Evolutionary conservation across 2,888 invertebrate species (phyloP).

Genomic region (Schizotus pectinicornis): DNA sequence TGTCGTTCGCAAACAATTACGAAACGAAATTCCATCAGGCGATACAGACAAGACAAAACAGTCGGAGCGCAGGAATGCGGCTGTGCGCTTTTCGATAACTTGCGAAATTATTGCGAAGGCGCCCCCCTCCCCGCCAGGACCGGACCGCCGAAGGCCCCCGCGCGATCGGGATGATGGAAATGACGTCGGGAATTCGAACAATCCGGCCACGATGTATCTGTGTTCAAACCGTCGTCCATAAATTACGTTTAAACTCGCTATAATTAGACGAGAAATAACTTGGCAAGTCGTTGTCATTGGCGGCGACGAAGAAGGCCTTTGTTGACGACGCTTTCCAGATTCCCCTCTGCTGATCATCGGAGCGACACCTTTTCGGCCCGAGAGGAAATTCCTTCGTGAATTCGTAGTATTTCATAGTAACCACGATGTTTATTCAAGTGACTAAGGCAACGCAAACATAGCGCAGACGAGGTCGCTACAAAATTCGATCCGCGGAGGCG

Average conservation of each 20-base stretch:
- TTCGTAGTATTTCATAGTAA: too few relatives aligned
- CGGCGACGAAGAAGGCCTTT: background rate
- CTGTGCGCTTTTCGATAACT: background rate
- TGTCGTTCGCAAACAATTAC: constrained; percentile 5
- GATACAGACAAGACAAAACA: constrained; percentile 8
- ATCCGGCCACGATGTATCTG: constrained; percentile 12
- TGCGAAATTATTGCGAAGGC: background rate
- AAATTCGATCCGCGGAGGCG: too few relatives aligned
- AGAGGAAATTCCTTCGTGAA: too few relatives aligned
- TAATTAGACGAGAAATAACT: constrained; percentile 31
- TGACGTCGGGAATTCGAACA: constrained; percentile 21
- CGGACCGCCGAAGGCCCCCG: too few relatives aligned
- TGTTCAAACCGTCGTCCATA: constrained; percentile 20
- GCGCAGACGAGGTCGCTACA: too few relatives aligned
- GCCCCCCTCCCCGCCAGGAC: background rate
- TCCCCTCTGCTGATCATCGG: too few relatives aligned
- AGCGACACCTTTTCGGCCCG: too few relatives aligned
- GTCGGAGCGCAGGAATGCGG: constrained; percentile 6
- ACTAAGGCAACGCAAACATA: too few relatives aligned
- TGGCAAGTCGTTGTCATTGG: background rate
- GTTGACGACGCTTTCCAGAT: background rate
- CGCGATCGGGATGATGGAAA: too few relatives aligned
- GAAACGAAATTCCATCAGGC: constrained; percentile 11
- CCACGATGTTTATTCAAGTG: too few relatives aligned
- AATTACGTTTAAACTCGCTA: constrained; percentile 29